Conservation (phyloP, 1,140 invertebrate species). For the Drosophila prosaltans region DNA sequence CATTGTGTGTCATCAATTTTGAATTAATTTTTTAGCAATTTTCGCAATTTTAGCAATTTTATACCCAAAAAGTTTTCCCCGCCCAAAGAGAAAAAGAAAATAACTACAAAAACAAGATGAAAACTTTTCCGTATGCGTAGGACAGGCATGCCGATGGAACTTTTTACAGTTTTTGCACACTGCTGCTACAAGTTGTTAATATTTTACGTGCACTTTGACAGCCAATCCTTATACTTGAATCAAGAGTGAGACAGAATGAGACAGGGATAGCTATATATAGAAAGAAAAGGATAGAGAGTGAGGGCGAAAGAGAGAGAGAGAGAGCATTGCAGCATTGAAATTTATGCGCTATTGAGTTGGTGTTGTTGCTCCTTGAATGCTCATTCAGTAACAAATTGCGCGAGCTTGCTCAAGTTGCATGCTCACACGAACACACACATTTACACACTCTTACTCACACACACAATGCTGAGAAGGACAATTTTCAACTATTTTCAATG, state of each 20-base stretch:
- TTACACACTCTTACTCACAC: not conserved
- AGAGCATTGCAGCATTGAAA: slow-evolving; percentile 48
- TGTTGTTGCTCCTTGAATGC: slow-evolving; percentile 50
- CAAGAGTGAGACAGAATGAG: slow-evolving; percentile 1
- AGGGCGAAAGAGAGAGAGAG: not conserved
- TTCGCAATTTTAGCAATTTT: slow-evolving; percentile 49
- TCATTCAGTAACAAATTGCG: slow-evolving; percentile 72
- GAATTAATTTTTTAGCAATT: slow-evolving; percentile 76
- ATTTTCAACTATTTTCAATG: slow-evolving; percentile 71
- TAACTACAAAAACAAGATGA: not conserved
- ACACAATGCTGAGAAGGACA: slow-evolving; percentile 19
- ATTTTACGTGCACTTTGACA: slow-evolving; percentile 71
- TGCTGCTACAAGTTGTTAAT: slow-evolving; percentile 55
- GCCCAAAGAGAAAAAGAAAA: not conserved
- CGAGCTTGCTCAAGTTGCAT: slow-evolving; percentile 63
- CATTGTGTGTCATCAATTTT: slow-evolving; percentile 75
- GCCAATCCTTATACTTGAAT: slow-evolving; percentile 43
- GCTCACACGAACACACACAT: slow-evolving; percentile 41
- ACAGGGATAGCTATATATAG: not conserved
- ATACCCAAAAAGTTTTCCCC: slow-evolving; percentile 46
- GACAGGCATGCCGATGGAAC: slow-evolving; percentile 23
- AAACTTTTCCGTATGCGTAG: slow-evolving; percentile 7
- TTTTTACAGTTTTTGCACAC: slow-evolving; percentile 37
- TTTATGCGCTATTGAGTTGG: slow-evolving; percentile 63
- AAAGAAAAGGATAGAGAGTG: slow-evolving; percentile 5